Evolutionary conservation across 2,113 vertebrate genomes (phyloP).

Genomic region (Pogona vitticeps): DNA sequence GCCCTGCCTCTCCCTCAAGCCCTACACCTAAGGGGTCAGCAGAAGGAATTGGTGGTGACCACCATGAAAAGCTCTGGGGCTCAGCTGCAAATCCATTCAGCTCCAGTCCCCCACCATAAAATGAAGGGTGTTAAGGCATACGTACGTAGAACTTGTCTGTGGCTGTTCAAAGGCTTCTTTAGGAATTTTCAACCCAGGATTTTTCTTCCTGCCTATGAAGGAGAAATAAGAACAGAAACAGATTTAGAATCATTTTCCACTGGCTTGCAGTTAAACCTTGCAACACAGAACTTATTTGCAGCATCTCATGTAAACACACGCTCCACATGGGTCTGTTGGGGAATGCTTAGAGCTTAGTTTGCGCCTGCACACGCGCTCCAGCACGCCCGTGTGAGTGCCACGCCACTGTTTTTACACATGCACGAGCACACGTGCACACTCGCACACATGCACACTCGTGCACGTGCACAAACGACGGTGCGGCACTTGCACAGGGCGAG

Average conservation of each 20-base stretch:
- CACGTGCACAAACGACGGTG: no score
- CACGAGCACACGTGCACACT: no score
- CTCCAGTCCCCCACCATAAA: neutral
- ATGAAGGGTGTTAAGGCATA: conserved; percentile 73
- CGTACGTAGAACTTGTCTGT: conserved; percentile 89
- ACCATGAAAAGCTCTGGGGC: neutral
- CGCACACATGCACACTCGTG: no score
- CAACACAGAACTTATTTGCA: conserved; percentile 34
- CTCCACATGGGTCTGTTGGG: no score
- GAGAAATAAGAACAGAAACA: conserved; percentile 44
- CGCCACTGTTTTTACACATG: no score
- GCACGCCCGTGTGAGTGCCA: no score
- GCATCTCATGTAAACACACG: conserved; percentile 43
- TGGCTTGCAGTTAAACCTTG: conserved; percentile 29
- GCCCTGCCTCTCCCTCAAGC: neutral
- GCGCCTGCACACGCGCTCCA: no score
- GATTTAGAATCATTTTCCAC: neutral
- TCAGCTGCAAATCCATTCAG: neutral
- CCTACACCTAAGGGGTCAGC: neutral
- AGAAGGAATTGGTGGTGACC: neutral
- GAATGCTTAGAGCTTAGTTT: no score
- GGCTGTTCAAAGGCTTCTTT: conserved; percentile 93
- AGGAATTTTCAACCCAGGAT: conserved; percentile 88
- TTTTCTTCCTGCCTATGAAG: conserved; percentile 86
- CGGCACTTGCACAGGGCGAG: no score